phyloP scores from a whole-genome alignment of 64 coral and sea anemone species.

The Stylophora pistillata region DNA sequence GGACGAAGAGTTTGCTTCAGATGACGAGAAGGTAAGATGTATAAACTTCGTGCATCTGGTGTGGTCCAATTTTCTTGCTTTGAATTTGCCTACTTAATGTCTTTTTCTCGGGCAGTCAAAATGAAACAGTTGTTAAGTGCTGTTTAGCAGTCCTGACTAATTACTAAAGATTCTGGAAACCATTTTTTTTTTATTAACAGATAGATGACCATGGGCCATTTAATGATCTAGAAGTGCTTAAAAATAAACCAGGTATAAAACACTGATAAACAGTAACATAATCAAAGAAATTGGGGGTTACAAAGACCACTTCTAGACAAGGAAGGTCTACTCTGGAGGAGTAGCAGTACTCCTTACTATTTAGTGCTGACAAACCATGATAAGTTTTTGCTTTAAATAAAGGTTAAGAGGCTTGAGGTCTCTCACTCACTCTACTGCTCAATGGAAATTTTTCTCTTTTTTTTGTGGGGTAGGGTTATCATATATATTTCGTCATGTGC shows the following conservation, averaged over 20 bases:
- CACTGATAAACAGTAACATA: not conserved
- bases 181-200: conserved; percentile 8
- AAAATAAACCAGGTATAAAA: conserved; percentile 93
- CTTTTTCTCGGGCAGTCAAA: not conserved
- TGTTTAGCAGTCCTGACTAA: not conserved
- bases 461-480: too few species aligned
- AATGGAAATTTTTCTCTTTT: too few species aligned
- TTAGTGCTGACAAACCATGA: too few species aligned
- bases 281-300: too few species aligned
- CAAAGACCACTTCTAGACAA: too few species aligned
- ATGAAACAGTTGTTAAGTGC: not conserved
- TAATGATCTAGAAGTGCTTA: conserved; percentile 87
- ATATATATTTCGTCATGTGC: too few species aligned
- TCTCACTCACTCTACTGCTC: too few species aligned
- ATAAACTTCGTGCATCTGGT: not conserved
- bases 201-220: conserved; percentile 98
- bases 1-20: conserved; percentile 82
- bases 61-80: too few species aligned
- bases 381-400: too few species aligned
- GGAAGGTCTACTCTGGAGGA: not conserved
- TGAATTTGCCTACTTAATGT: too few species aligned
- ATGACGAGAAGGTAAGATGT: conserved; percentile 69
- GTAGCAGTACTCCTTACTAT: not conserved
- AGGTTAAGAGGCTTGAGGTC: too few species aligned
- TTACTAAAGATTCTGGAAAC: not conserved